Base-by-base conservation (phyloP, 2,888 invertebrate genomes). In the Selenia dentaria region DNA sequence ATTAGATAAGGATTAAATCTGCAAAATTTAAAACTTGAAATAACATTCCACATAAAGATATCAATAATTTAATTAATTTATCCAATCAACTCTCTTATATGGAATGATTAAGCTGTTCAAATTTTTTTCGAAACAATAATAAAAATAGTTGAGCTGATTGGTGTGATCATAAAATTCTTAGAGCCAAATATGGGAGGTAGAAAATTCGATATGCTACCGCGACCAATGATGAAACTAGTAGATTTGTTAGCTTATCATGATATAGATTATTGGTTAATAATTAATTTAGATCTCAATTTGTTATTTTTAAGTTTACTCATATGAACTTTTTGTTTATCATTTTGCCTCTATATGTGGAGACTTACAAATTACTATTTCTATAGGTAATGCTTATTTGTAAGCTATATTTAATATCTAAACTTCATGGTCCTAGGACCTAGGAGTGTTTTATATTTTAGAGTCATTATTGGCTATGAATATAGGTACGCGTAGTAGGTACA, bases 31-130 rank as follows among this genome's bases (percentile, higher is more conserved):
- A 20, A 6, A 22, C 2, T 2, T 22, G 8, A 2, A 4, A 16
- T 16, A 3, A 16, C 2, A 16, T 16, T 16, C 16, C 16, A 3
- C 4, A 34, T 37, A 29, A 47, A 39, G 27, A 16, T 14, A 45
- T 33, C 11, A 27, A 18, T 42, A 29, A 36, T 35, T 27, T 37
- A 42, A 55, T 52, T 52, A 33, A 45, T 53, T 56, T 46, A 35
- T 38, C 42, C 10, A 31, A 48, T 39, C 29, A 34, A 39, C 24
- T 20, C 9, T 50, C 11, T 38, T 38, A 43, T 37, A 16, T 16
- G 39, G 32, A 27, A 35, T 54, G 50, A 54, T 46, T 28, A 46
- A 51, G 48, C 33, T 41, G 40, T 54, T 36, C 25, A 41, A 39
- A 52, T 51, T 41, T 51, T 8, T 22, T 27, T 46, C 42, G 14